Conservation (phyloP, 2,888 invertebrate species). For the Microplitis deprimator region DNA sequence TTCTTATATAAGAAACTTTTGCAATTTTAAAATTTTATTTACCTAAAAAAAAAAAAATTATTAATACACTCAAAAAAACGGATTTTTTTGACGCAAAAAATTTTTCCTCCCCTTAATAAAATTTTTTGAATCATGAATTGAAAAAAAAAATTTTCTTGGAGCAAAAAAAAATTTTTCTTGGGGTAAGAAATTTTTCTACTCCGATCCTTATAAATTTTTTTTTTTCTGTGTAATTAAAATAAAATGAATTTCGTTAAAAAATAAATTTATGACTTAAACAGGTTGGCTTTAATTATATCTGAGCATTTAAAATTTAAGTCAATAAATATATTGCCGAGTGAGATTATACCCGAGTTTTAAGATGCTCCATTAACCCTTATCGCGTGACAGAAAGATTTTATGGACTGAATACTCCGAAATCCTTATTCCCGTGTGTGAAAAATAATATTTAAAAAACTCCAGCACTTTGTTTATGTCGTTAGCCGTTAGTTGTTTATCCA, state of each 20-base stretch:
- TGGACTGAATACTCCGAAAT: constrained; percentile 34
- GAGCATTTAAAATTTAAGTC: constrained; percentile 26
- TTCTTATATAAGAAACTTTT: too few relatives aligned
- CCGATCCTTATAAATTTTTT: background rate
- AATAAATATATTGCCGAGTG: constrained; percentile 27
- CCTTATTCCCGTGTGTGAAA: constrained; percentile 3
- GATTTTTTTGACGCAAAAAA: too few relatives aligned
- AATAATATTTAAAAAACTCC: too few relatives aligned
- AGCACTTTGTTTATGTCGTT: too few relatives aligned
- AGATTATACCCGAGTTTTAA: constrained; percentile 18
- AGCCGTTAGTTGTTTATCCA: background rate
- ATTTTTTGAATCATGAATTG: too few relatives aligned
- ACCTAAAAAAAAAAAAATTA: too few relatives aligned
- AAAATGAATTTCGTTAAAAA: background rate
- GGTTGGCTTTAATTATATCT: constrained; percentile 28
- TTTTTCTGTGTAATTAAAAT: background rate
- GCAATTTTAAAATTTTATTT: too few relatives aligned
- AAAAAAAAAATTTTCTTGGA: too few relatives aligned
- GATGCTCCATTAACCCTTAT: constrained; percentile 43
- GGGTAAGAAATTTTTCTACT: too few relatives aligned
- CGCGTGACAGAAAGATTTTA: constrained; percentile 44
- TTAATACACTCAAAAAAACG: too few relatives aligned
- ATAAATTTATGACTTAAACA: constrained; percentile 27
- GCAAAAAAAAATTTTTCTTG: too few relatives aligned
- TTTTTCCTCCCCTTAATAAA: too few relatives aligned